Evolutionary conservation across 92 coral and sea anemone species (phyloP), one percentile per base, ranked within the genome.

Genomic region (Heliopora coerulea): DNA sequence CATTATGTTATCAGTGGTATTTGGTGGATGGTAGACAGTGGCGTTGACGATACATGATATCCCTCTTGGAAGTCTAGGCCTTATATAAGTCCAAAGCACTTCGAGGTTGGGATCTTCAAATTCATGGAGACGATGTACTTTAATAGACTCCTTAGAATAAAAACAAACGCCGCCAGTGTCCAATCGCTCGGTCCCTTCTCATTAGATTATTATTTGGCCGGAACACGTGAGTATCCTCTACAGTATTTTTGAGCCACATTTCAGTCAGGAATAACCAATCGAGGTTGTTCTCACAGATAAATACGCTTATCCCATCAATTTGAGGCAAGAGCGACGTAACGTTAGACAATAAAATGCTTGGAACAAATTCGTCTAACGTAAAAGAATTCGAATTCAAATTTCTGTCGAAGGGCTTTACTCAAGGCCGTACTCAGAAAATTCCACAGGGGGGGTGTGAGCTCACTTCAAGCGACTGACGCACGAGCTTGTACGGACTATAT

Each of bases 1-100:
- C 17, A 68, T 42, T 15, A 10, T 37, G 15, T 19, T 17, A 35
- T 68, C 60, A 46, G 20, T 25, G 15, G 57, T 31, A 26, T 23
- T 31, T 3, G 72, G 72, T 7, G 72, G 72, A 37, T 65, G 72
- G 31, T 65, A 65, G 19, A 65, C 72, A 2, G 49, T 15, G 72
- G 50, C 72, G 4, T 21, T 32, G 15, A 65, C 21, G 29, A 37
- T 33, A 21, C 52, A 65, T 33, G 72, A 27, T 0, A 40, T 26
- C 18, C 30, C 49, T 33, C 72, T 65, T 23, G 72, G 52, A 0
- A 65, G 49, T 37, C 54, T 65, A 11, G 30, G 72, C 37, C 56
- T 32, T 5, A 27, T 65, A 25, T 17, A 31, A 18, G 37, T 21
- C 72, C 52, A 65, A n/a, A 39, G 30, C 9, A 40, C 54, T 21